phyloP scores from a whole-genome alignment of 2,888 invertebrate genomes.

The Cataglyphis albicans region DNA sequence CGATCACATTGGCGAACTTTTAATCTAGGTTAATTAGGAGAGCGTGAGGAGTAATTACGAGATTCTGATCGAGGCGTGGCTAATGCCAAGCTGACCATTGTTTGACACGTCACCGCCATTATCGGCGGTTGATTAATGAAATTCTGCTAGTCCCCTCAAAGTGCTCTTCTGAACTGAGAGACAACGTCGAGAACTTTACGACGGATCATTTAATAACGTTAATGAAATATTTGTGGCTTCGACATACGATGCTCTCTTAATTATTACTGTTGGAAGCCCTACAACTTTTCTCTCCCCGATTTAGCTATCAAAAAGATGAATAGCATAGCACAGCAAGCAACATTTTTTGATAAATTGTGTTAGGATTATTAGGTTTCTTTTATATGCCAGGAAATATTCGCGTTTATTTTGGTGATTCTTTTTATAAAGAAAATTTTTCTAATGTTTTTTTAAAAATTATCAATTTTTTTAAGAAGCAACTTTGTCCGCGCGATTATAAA shows the following conservation, averaged over 20 bases:
- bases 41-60: slow-evolving; percentile 56
- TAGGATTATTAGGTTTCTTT: neutral
- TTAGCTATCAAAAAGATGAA: neutral
- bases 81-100: slow-evolving; percentile 64
- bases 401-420: neutral
- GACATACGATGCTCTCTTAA: slow-evolving; percentile 12
- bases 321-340: neutral
- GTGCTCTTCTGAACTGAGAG: slow-evolving; percentile 40
- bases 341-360: neutral
- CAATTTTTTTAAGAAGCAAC: neutral
- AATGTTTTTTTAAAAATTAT: neutral
- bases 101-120: slow-evolving; percentile 51
- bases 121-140: slow-evolving; percentile 59
- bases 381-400: neutral
- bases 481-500: neutral
- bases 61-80: slow-evolving; percentile 45
- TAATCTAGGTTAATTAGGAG: slow-evolving; percentile 67
- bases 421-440: neutral
- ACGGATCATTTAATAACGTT: slow-evolving; percentile 45
- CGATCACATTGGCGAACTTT: slow-evolving; percentile 27
- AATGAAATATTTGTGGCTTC: slow-evolving; percentile 43
- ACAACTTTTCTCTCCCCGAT: neutral
- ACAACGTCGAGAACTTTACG: slow-evolving; percentile 32
- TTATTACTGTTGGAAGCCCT: slow-evolving; percentile 41
- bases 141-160: slow-evolving; percentile 48